Evolutionary conservation across 2,888 invertebrate genomes (phyloP).

Genomic region (Synergus umbraculus): DNA sequence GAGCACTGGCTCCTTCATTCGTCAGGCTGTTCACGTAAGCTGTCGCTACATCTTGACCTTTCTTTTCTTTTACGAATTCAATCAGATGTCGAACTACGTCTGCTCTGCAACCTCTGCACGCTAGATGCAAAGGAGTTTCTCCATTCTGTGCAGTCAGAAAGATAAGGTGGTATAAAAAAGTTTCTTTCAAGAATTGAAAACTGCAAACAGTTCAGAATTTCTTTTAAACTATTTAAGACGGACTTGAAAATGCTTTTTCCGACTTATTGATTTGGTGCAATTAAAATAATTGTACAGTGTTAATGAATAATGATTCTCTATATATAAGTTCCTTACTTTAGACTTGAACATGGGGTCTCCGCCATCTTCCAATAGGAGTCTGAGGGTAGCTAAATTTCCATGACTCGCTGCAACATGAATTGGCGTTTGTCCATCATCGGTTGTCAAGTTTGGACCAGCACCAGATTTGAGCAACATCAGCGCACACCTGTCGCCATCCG

Average conservation of each 20-base stretch:
- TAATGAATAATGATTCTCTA: neutral
- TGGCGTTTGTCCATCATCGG: slow-evolving; percentile 97
- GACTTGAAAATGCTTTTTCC: neutral
- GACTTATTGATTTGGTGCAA: neutral
- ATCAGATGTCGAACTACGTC: slow-evolving; percentile 93
- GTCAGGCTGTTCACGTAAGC: slow-evolving; percentile 92
- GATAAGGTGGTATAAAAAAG: neutral
- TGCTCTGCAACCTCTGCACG: slow-evolving; percentile 90
- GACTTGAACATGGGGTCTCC: slow-evolving; percentile 95
- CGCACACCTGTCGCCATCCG: slow-evolving; percentile 95
- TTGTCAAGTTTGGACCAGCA: slow-evolving; percentile 96
- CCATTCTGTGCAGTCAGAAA: slow-evolving; percentile 82
- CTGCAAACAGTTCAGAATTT: neutral
- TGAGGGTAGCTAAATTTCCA: slow-evolving; percentile 92
- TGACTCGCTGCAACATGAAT: slow-evolving; percentile 96
- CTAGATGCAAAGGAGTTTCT: slow-evolving; percentile 97
- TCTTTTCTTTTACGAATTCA: slow-evolving; percentile 87
- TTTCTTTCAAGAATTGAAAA: neutral
- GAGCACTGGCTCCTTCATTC: slow-evolving; percentile 94
- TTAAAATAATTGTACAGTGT: neutral
- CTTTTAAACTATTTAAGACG: neutral
- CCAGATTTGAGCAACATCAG: slow-evolving; percentile 98
- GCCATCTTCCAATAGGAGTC: slow-evolving; percentile 93
- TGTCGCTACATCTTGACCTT: slow-evolving; percentile 88
- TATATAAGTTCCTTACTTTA: slow-evolving; percentile 81